Base-by-base conservation (phyloP, 2,797 vertebrate species). In the Falco rusticolus region DNA sequence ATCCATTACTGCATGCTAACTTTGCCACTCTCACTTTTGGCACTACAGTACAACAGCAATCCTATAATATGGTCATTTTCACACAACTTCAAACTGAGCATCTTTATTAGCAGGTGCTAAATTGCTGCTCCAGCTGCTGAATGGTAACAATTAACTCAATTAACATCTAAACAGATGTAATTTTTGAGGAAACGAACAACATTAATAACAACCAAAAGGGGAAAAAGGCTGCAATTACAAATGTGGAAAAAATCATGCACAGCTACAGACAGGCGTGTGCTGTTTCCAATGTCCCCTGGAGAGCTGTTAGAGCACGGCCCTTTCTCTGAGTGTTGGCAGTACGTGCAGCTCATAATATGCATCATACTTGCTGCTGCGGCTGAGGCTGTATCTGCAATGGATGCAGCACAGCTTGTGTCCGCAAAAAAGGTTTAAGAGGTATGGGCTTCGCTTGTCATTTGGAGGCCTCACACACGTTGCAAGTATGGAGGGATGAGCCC, bases 151-250 rank as follows among this genome's bases (percentile, higher is more conserved):
- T 98, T 97, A 98, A 93, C 95, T 93, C 96, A 91, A 97, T 97
- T 96, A 98, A 97, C 93, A 87, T 96, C 88, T 54, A 93, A 97
- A 97, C 98, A 97, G 97, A 98, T 98, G 97, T 97, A 96, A 97
- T 98, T 98, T 98, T 89, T 95, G 96, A 97, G 97, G 97, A 98
- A 98, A 94, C 74, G 96, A 97, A 97, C 93, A 94, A 96, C 97
- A 92, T 96, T 98, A 97, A 97, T 97, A 97, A 98, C 94, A 77
- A 90, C 77, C 86, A 51, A 97, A 93, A 81, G 94, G 80, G 95
- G 89, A 1, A 63, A 65, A 92, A 84, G 76, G 90, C 94, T 91
- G 96, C 93, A 81, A 93, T 90, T 80, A 83, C 84, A 51, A 80
- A 57, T 7, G 21, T 4, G 72, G 91, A 77, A 85, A 82, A 83